These are phyloP conservation scores for Drosophila neocordata DNA, from an alignment of 1,140 invertebrate genomes.

Conservation along the genomic window DNA sequence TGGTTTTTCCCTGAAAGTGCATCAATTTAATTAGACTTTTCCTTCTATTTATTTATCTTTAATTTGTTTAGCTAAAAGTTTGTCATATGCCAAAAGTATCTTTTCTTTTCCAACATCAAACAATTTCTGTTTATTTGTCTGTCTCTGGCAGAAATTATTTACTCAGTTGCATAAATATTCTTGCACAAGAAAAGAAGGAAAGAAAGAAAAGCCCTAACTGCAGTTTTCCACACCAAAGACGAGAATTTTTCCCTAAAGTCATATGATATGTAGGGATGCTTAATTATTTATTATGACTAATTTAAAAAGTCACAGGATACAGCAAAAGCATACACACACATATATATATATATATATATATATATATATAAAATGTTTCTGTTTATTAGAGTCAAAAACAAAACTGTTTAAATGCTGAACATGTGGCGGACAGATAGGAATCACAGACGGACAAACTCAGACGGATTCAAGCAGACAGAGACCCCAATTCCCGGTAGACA, in stretches of 20 bases:
- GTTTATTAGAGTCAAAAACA: slow-evolving; percentile 30
- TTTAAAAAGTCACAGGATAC: slow-evolving; percentile 62
- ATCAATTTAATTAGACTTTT: slow-evolving; percentile 3
- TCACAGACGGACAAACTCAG: too few relatives aligned
- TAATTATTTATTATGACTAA: slow-evolving; percentile 79
- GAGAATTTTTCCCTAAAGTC: slow-evolving; percentile 23
- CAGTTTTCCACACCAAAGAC: slow-evolving; percentile 40
- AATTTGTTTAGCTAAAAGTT: slow-evolving; percentile 28
- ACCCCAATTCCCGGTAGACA: slow-evolving; percentile 21
- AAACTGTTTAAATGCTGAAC: slow-evolving; percentile 51
- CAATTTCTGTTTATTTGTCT: slow-evolving; percentile 33
- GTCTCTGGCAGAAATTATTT: slow-evolving; percentile 46
- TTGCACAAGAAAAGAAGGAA: not conserved
- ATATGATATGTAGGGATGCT: slow-evolving; percentile 60
- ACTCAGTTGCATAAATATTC: slow-evolving; percentile 30
- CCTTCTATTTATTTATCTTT: slow-evolving; percentile 7
- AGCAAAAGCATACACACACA: slow-evolving; percentile 15
- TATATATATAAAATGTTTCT: slow-evolving; percentile 47
- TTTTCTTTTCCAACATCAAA: too few relatives aligned
- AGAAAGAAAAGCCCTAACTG: slow-evolving; percentile 53
- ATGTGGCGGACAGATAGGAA: not conserved
- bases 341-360: slow-evolving; percentile 15
- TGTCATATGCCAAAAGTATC: slow-evolving; percentile 14
- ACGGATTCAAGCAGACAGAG: slow-evolving; percentile 27
- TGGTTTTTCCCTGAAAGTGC: slow-evolving; percentile 2